These are phyloP conservation scores for Champsocephalus gunnari DNA, from an alignment of 2,797 vertebrate genomes.

Conservation along the genomic window DNA sequence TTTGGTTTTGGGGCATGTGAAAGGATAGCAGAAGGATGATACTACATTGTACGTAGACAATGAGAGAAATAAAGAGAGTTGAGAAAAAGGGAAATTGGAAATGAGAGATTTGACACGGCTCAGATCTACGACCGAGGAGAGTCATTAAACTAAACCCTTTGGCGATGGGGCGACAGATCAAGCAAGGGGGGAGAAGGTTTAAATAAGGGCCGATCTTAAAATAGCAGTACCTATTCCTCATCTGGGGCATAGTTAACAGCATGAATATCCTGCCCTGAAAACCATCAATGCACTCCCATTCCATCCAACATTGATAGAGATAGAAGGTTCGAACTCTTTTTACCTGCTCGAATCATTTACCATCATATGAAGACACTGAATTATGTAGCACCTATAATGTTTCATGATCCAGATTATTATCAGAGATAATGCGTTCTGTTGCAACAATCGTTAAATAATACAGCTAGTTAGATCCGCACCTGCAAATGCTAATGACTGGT, in stretches of 20 bases:
- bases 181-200: constrained; percentile 62
- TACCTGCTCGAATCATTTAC: constrained; percentile 10
- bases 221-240: constrained; percentile 83
- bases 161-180: constrained; percentile 76
- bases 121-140: constrained; percentile 73
- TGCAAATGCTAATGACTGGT: constrained; percentile 20
- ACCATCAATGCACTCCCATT: constrained; percentile 33
- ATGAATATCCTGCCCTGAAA: constrained; percentile 69
- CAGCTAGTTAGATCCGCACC: not conserved
- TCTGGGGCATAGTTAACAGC: constrained; percentile 77
- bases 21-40: constrained; percentile 43
- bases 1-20: not conserved
- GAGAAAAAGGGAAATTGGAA: constrained; percentile 58
- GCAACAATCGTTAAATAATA: constrained; percentile 11
- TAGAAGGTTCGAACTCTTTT: not conserved
- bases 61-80: constrained; percentile 15
- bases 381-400: constrained; percentile 10
- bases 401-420: constrained; percentile 35
- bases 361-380: constrained; percentile 5
- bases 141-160: constrained; percentile 82
- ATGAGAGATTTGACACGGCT: constrained; percentile 65
- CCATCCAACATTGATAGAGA: constrained; percentile 4
- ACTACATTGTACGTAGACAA: constrained; percentile 18
- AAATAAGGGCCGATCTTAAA: constrained; percentile 80
- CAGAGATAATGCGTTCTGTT: constrained; percentile 9